A percentile compares a stretch with the other conserved stretches of the same genome.
Evolutionary conservation across 2,888 invertebrate species (phyloP).

Genomic region (Scaptomyza reducta): DNA sequence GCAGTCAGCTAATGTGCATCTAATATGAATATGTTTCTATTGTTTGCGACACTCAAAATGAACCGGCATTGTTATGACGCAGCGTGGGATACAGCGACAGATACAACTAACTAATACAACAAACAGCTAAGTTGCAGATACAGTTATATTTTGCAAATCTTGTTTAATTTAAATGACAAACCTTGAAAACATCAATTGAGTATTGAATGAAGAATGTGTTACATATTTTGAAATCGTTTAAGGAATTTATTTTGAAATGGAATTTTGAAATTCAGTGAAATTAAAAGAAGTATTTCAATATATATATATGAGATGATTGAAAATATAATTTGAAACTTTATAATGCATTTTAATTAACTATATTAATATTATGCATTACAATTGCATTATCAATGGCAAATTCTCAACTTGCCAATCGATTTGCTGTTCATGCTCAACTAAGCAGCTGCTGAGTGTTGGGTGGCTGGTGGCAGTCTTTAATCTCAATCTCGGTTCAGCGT

Average conservation of each 20-base stretch:
- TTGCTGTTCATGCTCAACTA: slow-evolving; percentile 53
- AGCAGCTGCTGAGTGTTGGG: slow-evolving; percentile 23
- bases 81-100: slow-evolving; percentile 59
- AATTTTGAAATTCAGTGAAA: too few species aligned
- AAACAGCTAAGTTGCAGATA: slow-evolving; percentile 4
- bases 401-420: slow-evolving; percentile 38
- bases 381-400: slow-evolving; percentile 55
- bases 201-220: too few species aligned
- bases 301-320: too few species aligned
- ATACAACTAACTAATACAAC: background rate
- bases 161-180: background rate
- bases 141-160: background rate
- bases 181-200: too few species aligned
- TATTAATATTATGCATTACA: slow-evolving; percentile 19
- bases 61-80: slow-evolving; percentile 44
- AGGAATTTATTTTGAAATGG: too few species aligned
- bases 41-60: slow-evolving; percentile 62
- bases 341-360: background rate
- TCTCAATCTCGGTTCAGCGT: slow-evolving; percentile 72
- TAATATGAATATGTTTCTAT: slow-evolving; percentile 79
- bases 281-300: too few species aligned
- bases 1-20: slow-evolving; percentile 80
- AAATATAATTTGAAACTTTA: background rate
- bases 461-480: slow-evolving; percentile 51
- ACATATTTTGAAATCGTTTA: too few species aligned